These are phyloP conservation scores for Epizoanthus fatuus DNA, from an alignment of 92 coral and sea anemone genomes.

Conservation along the genomic window DNA sequence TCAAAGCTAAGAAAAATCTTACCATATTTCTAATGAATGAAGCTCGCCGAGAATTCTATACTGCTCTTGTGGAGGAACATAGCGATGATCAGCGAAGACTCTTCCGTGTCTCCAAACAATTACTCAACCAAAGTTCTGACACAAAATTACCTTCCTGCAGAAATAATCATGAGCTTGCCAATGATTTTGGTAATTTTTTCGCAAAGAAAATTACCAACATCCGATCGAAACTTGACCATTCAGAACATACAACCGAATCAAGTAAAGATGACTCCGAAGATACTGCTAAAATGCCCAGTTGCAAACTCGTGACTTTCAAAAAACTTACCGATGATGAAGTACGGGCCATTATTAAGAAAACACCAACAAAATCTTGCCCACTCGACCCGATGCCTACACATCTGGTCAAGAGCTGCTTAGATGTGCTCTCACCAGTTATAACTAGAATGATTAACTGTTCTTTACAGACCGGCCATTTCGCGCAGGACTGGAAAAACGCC, in stretches of 20 bases:
- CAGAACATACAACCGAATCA: no score
- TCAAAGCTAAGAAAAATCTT: background rate
- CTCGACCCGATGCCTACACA: conserved; percentile 17
- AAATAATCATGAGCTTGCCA: background rate
- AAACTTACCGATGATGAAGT: background rate
- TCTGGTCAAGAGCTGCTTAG: conserved; percentile 13
- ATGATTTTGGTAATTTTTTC: no score
- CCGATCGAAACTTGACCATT: no score
- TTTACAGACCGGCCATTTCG: background rate
- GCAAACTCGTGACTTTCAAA: background rate
- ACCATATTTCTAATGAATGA: background rate
- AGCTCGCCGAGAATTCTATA: background rate
- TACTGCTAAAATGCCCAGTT: background rate
- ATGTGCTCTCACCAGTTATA: conserved; percentile 4
- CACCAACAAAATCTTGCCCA: conserved; percentile 16
- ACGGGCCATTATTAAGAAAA: background rate
- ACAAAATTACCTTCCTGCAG: background rate
- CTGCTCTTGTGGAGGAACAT: conserved; percentile 1
- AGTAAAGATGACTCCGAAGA: no score
- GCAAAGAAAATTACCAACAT: no score
- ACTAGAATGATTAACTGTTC: background rate
- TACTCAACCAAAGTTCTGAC: background rate
- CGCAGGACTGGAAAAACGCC: background rate
- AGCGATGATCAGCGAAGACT: background rate
- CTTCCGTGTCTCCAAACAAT: background rate